phyloP scores from a whole-genome alignment of 2,113 vertebrate genomes.

The Hemibagrus wyckioides region DNA sequence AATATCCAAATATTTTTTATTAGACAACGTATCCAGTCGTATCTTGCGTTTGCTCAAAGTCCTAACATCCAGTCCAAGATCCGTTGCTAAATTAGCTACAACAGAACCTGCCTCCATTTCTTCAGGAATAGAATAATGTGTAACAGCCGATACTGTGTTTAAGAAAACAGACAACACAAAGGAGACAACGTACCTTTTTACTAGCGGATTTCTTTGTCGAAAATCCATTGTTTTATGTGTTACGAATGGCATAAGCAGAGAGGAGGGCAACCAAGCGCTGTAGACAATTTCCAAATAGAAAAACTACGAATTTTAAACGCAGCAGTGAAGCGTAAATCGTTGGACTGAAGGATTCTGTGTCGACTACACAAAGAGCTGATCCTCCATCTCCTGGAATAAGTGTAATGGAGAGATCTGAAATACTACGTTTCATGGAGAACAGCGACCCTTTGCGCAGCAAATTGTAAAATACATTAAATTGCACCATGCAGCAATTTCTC shows the following conservation, averaged over 20 bases:
- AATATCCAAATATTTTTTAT: constrained; percentile 67
- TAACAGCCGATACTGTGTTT: constrained; percentile 40
- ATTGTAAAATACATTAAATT: background rate
- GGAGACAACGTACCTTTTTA: constrained; percentile 1
- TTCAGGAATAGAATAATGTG: constrained; percentile 55
- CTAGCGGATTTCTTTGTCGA: background rate
- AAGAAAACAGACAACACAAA: background rate
- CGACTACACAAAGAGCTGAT: background rate
- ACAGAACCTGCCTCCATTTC: constrained; percentile 72
- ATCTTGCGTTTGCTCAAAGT: constrained; percentile 55
- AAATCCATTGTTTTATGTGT: background rate
- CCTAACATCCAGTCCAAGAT: constrained; percentile 66
- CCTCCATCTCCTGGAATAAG: background rate
- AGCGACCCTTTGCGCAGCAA: constrained; percentile 32
- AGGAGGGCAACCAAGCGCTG: background rate
- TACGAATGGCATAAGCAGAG: too few species aligned
- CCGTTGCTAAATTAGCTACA: constrained; percentile 65
- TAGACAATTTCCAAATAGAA: too few species aligned
- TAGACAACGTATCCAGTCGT: constrained; percentile 45
- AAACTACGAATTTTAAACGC: background rate
- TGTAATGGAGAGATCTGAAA: background rate
- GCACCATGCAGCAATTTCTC: background rate
- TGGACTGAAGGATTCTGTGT: background rate
- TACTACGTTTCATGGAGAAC: constrained; percentile 27
- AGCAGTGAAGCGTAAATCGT: background rate